Evolutionary conservation across 1,140 invertebrate species (phyloP).

Genomic region (Manduca sexta): DNA sequence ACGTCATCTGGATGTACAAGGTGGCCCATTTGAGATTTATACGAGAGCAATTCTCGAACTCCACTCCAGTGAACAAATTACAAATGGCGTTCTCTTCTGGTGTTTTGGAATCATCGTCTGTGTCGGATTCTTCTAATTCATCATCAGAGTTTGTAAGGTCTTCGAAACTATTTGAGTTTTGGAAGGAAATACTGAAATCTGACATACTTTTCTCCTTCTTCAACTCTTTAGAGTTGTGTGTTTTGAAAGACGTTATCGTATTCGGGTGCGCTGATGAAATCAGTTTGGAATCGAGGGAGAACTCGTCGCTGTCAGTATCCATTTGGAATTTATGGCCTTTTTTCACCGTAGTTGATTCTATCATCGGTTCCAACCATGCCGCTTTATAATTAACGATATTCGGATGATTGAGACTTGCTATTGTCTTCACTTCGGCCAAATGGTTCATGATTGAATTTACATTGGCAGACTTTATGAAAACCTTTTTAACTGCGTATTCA

Average conservation of each 20-base stretch:
- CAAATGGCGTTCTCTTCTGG: constrained; percentile 47
- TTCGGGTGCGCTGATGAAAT: constrained; percentile 50
- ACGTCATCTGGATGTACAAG: constrained; percentile 88
- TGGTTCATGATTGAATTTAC: constrained; percentile 76
- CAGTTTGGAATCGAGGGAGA: constrained; percentile 32
- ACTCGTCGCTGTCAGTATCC: constrained; percentile 53
- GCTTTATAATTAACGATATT: constrained; percentile 90
- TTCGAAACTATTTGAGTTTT: constrained; percentile 51
- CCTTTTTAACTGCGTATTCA: constrained; percentile 89
- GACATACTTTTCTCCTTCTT: constrained; percentile 43
- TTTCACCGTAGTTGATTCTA: constrained; percentile 45
- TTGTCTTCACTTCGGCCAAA: constrained; percentile 84
- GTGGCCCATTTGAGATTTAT: constrained; percentile 76
- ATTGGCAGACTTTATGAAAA: constrained; percentile 77
- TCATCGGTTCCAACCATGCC: constrained; percentile 84
- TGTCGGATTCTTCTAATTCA: constrained; percentile 33
- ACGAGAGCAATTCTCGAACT: constrained; percentile 59
- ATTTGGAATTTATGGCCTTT: constrained; percentile 49
- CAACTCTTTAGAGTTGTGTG: constrained; percentile 61
- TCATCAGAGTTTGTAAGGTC: constrained; percentile 29
- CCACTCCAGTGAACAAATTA: constrained; percentile 33
- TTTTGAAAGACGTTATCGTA: constrained; percentile 58
- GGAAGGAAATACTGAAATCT: constrained; percentile 57
- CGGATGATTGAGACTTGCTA: constrained; percentile 84
- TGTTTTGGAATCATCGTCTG: constrained; percentile 31